Percentiles rank a stretch among this genome's conserved stretches.
Conservation (phyloP, 1,140 invertebrate species). For the Camponotus floridanus region DNA sequence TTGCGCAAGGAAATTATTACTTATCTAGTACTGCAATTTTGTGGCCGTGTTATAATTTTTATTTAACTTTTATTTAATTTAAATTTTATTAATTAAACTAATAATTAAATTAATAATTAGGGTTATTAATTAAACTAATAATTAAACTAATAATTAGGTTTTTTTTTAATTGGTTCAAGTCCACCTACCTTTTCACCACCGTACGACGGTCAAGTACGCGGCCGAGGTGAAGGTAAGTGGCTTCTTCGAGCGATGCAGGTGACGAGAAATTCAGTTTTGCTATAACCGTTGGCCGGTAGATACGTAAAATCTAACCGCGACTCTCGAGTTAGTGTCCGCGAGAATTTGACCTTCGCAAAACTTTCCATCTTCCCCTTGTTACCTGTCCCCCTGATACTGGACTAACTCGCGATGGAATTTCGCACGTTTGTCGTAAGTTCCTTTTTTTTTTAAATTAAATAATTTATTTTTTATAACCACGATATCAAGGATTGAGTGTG, state of each 20-base stretch:
- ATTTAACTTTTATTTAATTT: too few species aligned
- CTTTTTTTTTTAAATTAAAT: not conserved
- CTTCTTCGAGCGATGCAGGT: conserved; percentile 67
- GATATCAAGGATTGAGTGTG: not conserved
- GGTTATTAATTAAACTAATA: too few species aligned
- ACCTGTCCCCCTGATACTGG: not conserved
- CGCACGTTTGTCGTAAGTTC: conserved; percentile 82
- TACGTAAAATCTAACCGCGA: not conserved
- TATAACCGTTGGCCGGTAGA: conserved; percentile 81
- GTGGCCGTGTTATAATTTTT: not conserved
- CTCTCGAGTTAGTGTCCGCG: conserved; percentile 61
- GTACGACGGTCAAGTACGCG: conserved; percentile 67
- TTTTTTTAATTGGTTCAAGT: not conserved
- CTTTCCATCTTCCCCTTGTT: conserved; percentile 23
- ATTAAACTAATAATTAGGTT: too few species aligned
- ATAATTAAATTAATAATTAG: too few species aligned
- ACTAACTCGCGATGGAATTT: conserved; percentile 79
- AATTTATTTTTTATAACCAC: not conserved
- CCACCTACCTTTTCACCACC: conserved; percentile 34
- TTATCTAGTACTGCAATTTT: not conserved
- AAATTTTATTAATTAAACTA: too few species aligned
- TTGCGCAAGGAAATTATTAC: not conserved
- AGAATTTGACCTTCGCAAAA: conserved; percentile 23
- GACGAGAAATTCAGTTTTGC: conserved; percentile 83
- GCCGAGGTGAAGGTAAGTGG: conserved; percentile 76